phyloP scores from a whole-genome alignment of 2,888 invertebrate species.

The Drosophila recens region DNA sequence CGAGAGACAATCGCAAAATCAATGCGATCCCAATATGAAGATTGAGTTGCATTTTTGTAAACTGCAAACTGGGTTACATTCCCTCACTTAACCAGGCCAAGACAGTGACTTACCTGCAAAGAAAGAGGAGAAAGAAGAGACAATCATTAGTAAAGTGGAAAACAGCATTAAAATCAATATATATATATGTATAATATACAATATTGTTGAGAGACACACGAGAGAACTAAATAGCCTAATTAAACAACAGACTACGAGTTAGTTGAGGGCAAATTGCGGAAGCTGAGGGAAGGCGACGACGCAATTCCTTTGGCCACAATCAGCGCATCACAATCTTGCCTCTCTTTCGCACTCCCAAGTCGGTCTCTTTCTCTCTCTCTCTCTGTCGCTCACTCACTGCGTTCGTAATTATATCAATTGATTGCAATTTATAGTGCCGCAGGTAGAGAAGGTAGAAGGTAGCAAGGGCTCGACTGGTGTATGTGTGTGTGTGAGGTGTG shows the following conservation, averaged over 20 bases:
- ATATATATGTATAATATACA: too few relatives aligned
- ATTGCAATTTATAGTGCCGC: slow-evolving; percentile 75
- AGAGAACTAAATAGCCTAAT: slow-evolving; percentile 56
- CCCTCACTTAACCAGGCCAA: slow-evolving; percentile 45
- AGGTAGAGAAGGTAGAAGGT: slow-evolving; percentile 28
- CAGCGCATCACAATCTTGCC: slow-evolving; percentile 16
- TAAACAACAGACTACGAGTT: slow-evolving; percentile 36
- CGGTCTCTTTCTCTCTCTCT: not conserved
- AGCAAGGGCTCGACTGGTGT: slow-evolving; percentile 8
- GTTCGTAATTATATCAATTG: slow-evolving; percentile 75
- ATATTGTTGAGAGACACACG: slow-evolving; percentile 13
- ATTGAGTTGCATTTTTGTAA: slow-evolving; percentile 35
- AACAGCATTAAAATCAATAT: slow-evolving; percentile 56
- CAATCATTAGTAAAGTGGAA: slow-evolving; percentile 63
- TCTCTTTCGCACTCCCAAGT: not conserved
- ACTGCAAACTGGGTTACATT: slow-evolving; percentile 29
- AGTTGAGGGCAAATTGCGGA: slow-evolving; percentile 13
- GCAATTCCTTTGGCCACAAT: slow-evolving; percentile 55
- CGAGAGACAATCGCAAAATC: slow-evolving; percentile 16
- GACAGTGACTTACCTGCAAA: slow-evolving; percentile 70
- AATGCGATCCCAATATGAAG: slow-evolving; percentile 31
- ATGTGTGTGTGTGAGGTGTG: not conserved
- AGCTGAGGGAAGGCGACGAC: not conserved
- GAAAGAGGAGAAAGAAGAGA: slow-evolving; percentile 21
- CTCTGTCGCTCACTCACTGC: not conserved